phyloP scores from a whole-genome alignment of 2,113 vertebrate species.

The Pterocles burchelli region DNA sequence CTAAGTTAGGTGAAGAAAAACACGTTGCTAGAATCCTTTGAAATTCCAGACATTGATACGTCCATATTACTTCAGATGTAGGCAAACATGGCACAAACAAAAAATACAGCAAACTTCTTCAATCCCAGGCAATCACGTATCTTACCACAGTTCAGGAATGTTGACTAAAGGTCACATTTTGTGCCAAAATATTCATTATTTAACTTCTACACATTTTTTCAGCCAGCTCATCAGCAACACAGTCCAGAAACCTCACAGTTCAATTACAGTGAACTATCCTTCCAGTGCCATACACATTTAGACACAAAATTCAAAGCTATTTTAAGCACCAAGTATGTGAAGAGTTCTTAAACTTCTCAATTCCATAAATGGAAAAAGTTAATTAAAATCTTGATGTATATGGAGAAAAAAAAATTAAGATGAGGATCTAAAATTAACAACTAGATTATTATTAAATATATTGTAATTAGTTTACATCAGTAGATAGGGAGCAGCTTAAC shows the following conservation, averaged over 20 bases:
- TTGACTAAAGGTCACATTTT: not conserved
- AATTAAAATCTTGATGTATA: not conserved
- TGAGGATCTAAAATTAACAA: not conserved
- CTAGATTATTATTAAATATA: not conserved
- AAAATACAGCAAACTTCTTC: not conserved
- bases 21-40: not conserved
- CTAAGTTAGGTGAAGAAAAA: not conserved
- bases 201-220: not conserved
- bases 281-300: not conserved
- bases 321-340: not conserved
- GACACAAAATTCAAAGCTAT: not conserved
- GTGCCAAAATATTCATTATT: not conserved
- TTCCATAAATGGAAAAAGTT: not conserved
- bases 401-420: not conserved
- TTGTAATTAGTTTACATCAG: not conserved
- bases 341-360: not conserved
- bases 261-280: not conserved
- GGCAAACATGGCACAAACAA: not conserved
- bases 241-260: not conserved
- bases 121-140: not conserved
- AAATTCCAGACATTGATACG: not conserved
- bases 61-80: not conserved
- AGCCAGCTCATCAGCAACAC: not conserved
- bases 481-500: not conserved
- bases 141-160: not conserved